These are phyloP conservation scores for Garra rufa DNA, from an alignment of 2,113 vertebrate species.

Conservation along the genomic window DNA sequence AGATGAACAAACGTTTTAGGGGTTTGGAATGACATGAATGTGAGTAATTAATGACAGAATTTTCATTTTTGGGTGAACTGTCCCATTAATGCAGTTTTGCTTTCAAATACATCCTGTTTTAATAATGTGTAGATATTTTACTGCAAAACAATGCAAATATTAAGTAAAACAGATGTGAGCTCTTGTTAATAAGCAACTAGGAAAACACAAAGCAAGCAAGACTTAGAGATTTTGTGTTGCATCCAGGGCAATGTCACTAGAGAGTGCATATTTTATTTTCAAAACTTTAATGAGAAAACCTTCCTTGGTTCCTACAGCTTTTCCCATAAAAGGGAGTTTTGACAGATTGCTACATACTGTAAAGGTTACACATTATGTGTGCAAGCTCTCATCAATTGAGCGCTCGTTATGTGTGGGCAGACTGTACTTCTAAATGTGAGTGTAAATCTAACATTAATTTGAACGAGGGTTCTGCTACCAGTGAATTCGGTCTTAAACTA, in stretches of 20 bases:
- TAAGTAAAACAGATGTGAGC: neutral
- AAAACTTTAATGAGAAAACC: neutral
- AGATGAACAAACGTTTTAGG: no score
- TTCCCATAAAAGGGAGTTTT: neutral
- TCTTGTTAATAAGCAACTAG: neutral
- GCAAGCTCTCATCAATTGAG: neutral
- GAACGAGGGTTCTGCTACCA: neutral
- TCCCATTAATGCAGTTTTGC: neutral
- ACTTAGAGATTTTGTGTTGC: neutral
- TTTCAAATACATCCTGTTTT: neutral
- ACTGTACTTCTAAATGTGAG: neutral
- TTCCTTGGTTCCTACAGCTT: neutral
- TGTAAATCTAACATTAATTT: slow-evolving; percentile 4
- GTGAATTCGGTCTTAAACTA: neutral
- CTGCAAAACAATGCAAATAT: neutral
- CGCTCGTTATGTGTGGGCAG: neutral
- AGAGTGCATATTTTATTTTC: neutral
- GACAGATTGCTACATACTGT: neutral
- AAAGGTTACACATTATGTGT: neutral
- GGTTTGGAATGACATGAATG: no score
- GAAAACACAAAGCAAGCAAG: neutral
- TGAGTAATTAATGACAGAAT: no score
- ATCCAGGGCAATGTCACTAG: neutral
- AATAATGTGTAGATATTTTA: neutral
- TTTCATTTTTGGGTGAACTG: no score